Evolutionary conservation across 2,888 invertebrate genomes (phyloP), one percentile per base, ranked within the genome.

Genomic region (Hemistola chrysoprasaria): DNA sequence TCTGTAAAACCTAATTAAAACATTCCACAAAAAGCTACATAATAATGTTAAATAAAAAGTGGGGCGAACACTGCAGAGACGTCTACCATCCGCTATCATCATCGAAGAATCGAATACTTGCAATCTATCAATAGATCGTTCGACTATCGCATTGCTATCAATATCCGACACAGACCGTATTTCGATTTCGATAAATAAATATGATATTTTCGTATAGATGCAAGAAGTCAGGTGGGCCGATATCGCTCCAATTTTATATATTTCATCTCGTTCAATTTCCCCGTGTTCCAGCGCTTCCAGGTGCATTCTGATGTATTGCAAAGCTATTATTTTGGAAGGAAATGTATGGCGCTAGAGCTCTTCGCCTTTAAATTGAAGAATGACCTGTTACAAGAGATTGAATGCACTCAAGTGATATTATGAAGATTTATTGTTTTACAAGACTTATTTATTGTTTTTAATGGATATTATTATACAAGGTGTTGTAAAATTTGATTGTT

Each of bases 241-340:
- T 38, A 43, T 38, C 29, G 43, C 33, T 26, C 29, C 43, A 33
- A 38, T 38, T 20, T 42, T 29, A 30, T 36, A 53, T 56, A 47
- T 53, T 56, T 53, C 56, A 56, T 60, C 55, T 53, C 50, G 57
- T 58, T 58, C 60, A 60, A 62, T 62, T 62, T 60, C 59, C 58
- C 43, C 43, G 35, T 41, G 51, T 39, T 44, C 45, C 32, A 25
- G 41, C 25, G 42, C 40, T 42, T 40, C 40, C 34, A 37, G 23
- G 28, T 27, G 33, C 28, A 49, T 39, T 8, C 28, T 30, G 25
- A 23, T 21, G 22, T 42, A 43, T 37, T 7, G 31, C 31, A 7
- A 22, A 33, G 29, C 34, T 33, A 33, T 27, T 33, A 33, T 20
- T 40, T 38, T 23, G 11, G 11, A 22, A 23, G 11, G 32, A 28